Evolutionary conservation across 1,140 invertebrate species (phyloP), one percentile per base, ranked within the genome.

Genomic region (Pseudomyrmex pallidus): DNA sequence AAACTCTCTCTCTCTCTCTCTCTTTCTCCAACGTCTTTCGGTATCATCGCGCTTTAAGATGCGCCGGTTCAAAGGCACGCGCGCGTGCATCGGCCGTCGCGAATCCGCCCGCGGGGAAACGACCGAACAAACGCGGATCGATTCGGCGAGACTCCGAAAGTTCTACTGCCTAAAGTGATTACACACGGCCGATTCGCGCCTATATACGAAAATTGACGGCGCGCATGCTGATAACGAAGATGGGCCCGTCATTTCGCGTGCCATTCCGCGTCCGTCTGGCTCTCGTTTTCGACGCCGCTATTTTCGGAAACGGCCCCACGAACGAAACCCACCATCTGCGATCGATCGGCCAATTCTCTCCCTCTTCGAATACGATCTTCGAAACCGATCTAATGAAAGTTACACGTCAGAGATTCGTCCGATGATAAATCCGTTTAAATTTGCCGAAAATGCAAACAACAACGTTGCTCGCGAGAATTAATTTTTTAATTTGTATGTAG

Each of bases 111-210:
- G 83, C 82, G 15, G 88, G 76, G 84, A 44, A 78, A 78, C 76
- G 76, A 85, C 82, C 87, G 59, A 83, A 76, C 76, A 87, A 88
- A 85, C 56, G 67, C 87, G 87, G 92, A 93, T 93, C 92, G 92
- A 93, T 93, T 90, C 89, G 92, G 89, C 92, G 91, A 93, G 92
- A 93, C 92, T 91, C 91, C 89, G 87, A 91, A 92, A 92, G 89
- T 93, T 93, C 76, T 80, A 68, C 77, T 77, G 78, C 83, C 74
- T 88, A 87, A 91, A 92, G 86, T 89, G 89, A 93, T 92, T 92
- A 92, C 89, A 86, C 74, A 72, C 76, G 84, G 80, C 82, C 78
- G 84, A 88, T 88, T 88, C 84, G 87, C 84, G 87, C 84, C 80
- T 89, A 35, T 25, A 25, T 35, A 89, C 84, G 87, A 88, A 88